These are phyloP conservation scores for Chitala chitala DNA, from an alignment of 2,113 vertebrate species.

Conservation along the genomic window DNA sequence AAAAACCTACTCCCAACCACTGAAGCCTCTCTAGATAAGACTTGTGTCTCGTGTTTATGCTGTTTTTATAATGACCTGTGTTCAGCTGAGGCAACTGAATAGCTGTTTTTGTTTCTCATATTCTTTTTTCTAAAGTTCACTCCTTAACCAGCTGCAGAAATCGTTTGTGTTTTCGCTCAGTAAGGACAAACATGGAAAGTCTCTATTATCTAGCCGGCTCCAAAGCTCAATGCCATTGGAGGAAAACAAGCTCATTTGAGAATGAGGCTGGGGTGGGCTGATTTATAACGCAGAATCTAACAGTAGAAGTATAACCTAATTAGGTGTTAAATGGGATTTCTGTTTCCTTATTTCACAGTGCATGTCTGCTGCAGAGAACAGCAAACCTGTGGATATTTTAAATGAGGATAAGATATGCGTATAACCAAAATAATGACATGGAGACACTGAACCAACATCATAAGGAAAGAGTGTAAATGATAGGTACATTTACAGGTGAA, in stretches of 20 bases:
- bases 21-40: too few relatives aligned
- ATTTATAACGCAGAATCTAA: slow-evolving; percentile 38
- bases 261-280: slow-evolving; percentile 24
- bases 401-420: background rate
- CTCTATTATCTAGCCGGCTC: background rate
- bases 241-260: background rate
- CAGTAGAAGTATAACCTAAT: slow-evolving; percentile 51
- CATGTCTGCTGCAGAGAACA: background rate
- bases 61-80: background rate
- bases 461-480: too few relatives aligned
- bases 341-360: slow-evolving; percentile 20
- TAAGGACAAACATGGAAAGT: background rate
- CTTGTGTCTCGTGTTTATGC: too few relatives aligned
- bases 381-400: background rate
- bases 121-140: background rate
- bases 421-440: background rate
- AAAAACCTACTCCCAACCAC: too few relatives aligned
- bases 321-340: slow-evolving; percentile 41
- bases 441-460: too few relatives aligned
- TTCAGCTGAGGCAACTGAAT: background rate
- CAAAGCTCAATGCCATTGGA: background rate
- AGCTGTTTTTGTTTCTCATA: background rate
- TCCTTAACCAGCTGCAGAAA: background rate
- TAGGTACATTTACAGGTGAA: too few relatives aligned
- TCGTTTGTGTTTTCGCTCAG: background rate